Percentiles rank a stretch among this genome's conserved stretches.
These are phyloP conservation scores for Neodiprion lecontei DNA, from an alignment of 1,140 invertebrate species.

Conservation along the genomic window DNA sequence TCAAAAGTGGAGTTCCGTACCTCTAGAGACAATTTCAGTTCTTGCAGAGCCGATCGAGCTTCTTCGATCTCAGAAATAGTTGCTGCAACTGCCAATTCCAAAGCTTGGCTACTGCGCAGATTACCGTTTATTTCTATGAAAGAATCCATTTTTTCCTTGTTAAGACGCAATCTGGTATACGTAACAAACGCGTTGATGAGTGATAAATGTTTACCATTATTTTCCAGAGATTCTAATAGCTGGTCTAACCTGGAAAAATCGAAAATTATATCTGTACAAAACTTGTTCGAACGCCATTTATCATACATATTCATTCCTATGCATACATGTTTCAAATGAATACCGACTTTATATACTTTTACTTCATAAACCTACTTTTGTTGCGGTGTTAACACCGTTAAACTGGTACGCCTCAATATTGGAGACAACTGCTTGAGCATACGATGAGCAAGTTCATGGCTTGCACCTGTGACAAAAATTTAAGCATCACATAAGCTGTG, in stretches of 20 bases:
- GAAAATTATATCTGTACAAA: background rate
- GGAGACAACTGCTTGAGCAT: slow-evolving; percentile 25
- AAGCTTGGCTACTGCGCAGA: slow-evolving; percentile 32
- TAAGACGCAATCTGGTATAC: slow-evolving; percentile 27
- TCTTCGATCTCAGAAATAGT: slow-evolving; percentile 29
- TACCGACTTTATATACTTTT: too few species aligned
- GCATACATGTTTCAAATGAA: too few species aligned
- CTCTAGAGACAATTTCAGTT: background rate
- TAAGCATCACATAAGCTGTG: background rate
- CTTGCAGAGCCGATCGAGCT: slow-evolving; percentile 17
- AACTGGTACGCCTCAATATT: slow-evolving; percentile 17
- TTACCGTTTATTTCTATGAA: slow-evolving; percentile 33
- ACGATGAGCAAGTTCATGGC: slow-evolving; percentile 24
- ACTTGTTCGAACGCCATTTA: too few species aligned
- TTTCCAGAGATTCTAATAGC: slow-evolving; percentile 31
- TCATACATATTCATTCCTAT: too few species aligned
- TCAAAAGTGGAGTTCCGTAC: background rate
- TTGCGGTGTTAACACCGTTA: slow-evolving; percentile 9
- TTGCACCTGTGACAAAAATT: slow-evolving; percentile 24
- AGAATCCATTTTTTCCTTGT: slow-evolving; percentile 28
- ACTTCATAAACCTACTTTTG: slow-evolving; percentile 25
- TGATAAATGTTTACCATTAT: slow-evolving; percentile 31
- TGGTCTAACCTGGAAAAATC: slow-evolving; percentile 36
- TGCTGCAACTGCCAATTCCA: slow-evolving; percentile 25
- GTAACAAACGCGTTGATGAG: slow-evolving; percentile 34